Base-by-base conservation (phyloP, 2,888 invertebrate species). In the Allacma fusca region DNA sequence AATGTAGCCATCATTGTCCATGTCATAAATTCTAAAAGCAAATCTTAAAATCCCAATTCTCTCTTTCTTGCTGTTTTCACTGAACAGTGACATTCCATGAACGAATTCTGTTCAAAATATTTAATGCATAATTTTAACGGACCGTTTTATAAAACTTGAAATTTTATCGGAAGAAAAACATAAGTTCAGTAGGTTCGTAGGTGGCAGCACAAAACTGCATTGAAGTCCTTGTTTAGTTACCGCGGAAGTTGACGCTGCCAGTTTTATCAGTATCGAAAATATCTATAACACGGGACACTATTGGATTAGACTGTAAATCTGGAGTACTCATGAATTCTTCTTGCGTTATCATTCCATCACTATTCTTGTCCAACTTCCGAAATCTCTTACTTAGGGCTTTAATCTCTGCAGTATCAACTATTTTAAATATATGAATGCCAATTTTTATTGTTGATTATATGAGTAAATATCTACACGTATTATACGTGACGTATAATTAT, bases 1-100 rank as follows among this genome's bases (percentile, higher is more conserved):
- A 71, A 79, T 77, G 57, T 70, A 79, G n/a, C 79, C 79, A 71
- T 79, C 77, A 28, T 75, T 73, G 21, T 79, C 77, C 7, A 79
- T 64, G 64, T 79, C 79, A 50, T 79, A 79, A 28, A 79, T 74
- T 28, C 59, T 62, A 26, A 79, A 79, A 2, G 79, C 79, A 65
- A 79, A 79, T 64, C 43, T 59, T 24, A 79, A n/a, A 50, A 67
- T 13, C 9, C n/a, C 50, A 4, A 19, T 16, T 50, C 50, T 5
- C 16, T 50, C 7, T 19, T 13, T 71, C 29, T 78, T 69, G 13
- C 28, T 28, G 1, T 43, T 26, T 26, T 40, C 19, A n/a, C 71
- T 71, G 28, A 78, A 78, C 13, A 64, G 40, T 2, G 71, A 71
- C 21, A 78, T 73, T 9, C 69, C 78, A n/a, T 67, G 23, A 0